Evolutionary conservation across 2,113 vertebrate genomes (phyloP).

Genomic region (Catharus bicknelli): DNA sequence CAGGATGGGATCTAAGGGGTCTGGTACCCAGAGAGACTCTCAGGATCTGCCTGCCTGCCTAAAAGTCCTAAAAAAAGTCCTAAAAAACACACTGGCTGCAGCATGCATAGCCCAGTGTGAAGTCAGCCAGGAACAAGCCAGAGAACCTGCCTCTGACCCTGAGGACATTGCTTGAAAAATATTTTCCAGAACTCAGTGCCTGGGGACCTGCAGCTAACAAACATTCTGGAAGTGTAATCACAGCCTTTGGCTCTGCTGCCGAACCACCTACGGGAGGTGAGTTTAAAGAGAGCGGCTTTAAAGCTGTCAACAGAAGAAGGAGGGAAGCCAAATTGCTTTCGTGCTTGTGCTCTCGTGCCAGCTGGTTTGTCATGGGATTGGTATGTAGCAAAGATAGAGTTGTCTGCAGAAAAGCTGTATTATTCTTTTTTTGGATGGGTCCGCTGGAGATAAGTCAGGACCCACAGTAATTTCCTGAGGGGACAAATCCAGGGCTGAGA

Average conservation of each 20-base stretch:
- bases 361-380: constrained; percentile 69
- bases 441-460: constrained; percentile 55
- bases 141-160: constrained; percentile 75
- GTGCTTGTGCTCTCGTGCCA: constrained; percentile 56
- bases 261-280: constrained; percentile 74
- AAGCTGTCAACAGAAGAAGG: constrained; percentile 69
- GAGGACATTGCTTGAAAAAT: constrained; percentile 69
- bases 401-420: constrained; percentile 60
- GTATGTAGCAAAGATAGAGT: constrained; percentile 73
- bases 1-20: not conserved
- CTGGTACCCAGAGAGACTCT: not conserved
- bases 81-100: constrained; percentile 31
- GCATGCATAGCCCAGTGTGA: constrained; percentile 46
- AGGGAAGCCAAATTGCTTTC: constrained; percentile 70
- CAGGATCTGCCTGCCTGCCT: constrained; percentile 13
- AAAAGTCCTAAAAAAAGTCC: not conserved
- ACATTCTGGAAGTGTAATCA: constrained; percentile 72
- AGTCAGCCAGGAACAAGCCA: constrained; percentile 65
- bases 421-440: constrained; percentile 63
- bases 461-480: constrained; percentile 49
- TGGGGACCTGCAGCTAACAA: constrained; percentile 73
- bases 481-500: constrained; percentile 39
- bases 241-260: constrained; percentile 69
- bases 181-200: constrained; percentile 71
- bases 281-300: constrained; percentile 73